Evolutionary conservation across 2,888 invertebrate species (phyloP), one percentile per base, ranked within the genome.

Genomic region (Platycheirus rosarum): DNA sequence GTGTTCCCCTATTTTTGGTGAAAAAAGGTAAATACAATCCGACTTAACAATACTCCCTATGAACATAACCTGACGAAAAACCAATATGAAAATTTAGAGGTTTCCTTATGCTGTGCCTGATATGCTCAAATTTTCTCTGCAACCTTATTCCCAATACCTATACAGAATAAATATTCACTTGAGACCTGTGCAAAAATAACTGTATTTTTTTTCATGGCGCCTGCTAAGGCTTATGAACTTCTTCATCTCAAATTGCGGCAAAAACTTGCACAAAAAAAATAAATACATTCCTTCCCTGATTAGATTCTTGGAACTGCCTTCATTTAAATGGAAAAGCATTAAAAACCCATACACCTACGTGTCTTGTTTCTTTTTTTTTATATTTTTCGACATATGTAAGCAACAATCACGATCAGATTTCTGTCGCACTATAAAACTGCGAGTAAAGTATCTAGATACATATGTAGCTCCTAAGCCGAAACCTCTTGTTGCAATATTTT

Each of bases 331-430:
- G 26, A 26, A 26, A 2, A 26, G 2, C 26, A 26, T 23, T 23
- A 23, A 4, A 23, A 2, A 23, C 23, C 2, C 23, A 2, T 6
- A 32, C 29, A 6, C 23, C 1, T 32, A 8, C 29, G 29, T 32
- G 5, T 32, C 29, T 32, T 6, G 8, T 32, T 32, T 6, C 29
- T 32, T 32, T n/a, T n/a, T 35, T 20, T 4, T 9, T 8, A 37
- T 9, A 23, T 40, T 13, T 40, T 55, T 37, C 18, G 8, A 55
- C 35, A 37, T 37, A 13, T 55, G 53, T 55, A 55, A 55, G 53
- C 53, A 55, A 37, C 37, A 55, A 20, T 55, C 53, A 23, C 1
- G 37, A 55, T 55, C 55, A 13, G 13, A 40, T 55, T 55, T 37
- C 55, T 23, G 6, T 55, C 18, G 8, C 8, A 6, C 20, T 23